phyloP scores from a whole-genome alignment of 1,140 invertebrate species.

The Acromyrmex heyeri region DNA sequence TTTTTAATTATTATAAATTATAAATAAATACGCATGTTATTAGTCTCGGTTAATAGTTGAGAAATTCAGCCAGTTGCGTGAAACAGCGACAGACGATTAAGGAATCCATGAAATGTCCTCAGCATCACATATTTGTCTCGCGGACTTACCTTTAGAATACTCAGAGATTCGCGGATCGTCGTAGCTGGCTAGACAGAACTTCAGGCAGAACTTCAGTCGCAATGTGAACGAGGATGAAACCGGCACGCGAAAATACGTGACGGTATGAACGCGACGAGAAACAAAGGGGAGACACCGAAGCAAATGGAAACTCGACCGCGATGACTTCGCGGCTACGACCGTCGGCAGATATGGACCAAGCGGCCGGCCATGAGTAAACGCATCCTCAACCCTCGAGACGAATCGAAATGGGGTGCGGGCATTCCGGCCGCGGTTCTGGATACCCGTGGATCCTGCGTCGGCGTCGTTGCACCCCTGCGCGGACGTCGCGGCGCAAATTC shows the following conservation, averaged over 20 bases:
- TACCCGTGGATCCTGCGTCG: slow-evolving; percentile 79
- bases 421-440: slow-evolving; percentile 78
- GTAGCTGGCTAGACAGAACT: not conserved
- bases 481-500: slow-evolving; percentile 77
- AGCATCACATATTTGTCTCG: not conserved
- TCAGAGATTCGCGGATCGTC: slow-evolving; percentile 2
- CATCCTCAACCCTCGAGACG: slow-evolving; percentile 73
- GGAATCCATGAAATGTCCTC: not conserved
- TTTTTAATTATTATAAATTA: not conserved
- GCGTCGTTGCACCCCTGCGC: slow-evolving; percentile 78
- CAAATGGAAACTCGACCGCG: slow-evolving; percentile 39
- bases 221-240: slow-evolving; percentile 14
- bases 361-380: slow-evolving; percentile 72
- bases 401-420: slow-evolving; percentile 76
- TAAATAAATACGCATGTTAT: not conserved
- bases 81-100: not conserved
- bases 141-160: slow-evolving; percentile 28
- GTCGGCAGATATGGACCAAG: slow-evolving; percentile 55
- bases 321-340: slow-evolving; percentile 29
- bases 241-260: slow-evolving; percentile 13
- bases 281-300: slow-evolving; percentile 11
- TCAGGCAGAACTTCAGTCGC: slow-evolving; percentile 6
- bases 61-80: not conserved
- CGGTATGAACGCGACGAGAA: slow-evolving; percentile 16
- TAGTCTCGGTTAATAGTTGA: not conserved